Conservation (phyloP, 2,113 vertebrate species). For the Periophthalmus modestus region DNA sequence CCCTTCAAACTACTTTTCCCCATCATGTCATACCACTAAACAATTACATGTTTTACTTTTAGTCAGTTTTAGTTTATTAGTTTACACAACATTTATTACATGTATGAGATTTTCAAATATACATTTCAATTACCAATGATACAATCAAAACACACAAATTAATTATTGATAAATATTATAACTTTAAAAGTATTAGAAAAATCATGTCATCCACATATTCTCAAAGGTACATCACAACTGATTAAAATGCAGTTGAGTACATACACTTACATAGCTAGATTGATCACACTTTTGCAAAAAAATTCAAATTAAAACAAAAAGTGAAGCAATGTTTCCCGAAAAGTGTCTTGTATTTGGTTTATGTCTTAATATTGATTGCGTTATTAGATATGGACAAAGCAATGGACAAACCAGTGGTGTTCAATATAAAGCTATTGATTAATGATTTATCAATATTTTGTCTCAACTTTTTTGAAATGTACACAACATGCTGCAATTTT, state of each 20-base stretch:
- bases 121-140: not conserved
- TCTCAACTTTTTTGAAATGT: not conserved
- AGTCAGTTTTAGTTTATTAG: not conserved
- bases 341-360: too few relatives aligned
- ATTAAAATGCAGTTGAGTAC: not conserved
- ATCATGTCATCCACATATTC: not conserved
- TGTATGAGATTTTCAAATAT: too few relatives aligned
- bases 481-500: not conserved
- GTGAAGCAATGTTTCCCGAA: not conserved
- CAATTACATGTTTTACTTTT: not conserved
- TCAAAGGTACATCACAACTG: not conserved
- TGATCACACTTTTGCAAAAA: too few relatives aligned
- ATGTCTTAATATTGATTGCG: not conserved
- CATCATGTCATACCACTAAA: too few relatives aligned
- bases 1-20: not conserved
- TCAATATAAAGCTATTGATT: not conserved
- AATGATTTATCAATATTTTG: not conserved
- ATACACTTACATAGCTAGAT: not conserved
- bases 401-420: not conserved
- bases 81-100: not conserved
- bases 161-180: not conserved
- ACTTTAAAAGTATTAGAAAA: not conserved
- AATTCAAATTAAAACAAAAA: too few relatives aligned
- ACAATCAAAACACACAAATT: not conserved
- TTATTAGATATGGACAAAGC: not conserved